A percentile compares a stretch with the other conserved stretches of the same genome.
phyloP scores from a whole-genome alignment of 2,113 vertebrate genomes.

The Clarias magur region DNA sequence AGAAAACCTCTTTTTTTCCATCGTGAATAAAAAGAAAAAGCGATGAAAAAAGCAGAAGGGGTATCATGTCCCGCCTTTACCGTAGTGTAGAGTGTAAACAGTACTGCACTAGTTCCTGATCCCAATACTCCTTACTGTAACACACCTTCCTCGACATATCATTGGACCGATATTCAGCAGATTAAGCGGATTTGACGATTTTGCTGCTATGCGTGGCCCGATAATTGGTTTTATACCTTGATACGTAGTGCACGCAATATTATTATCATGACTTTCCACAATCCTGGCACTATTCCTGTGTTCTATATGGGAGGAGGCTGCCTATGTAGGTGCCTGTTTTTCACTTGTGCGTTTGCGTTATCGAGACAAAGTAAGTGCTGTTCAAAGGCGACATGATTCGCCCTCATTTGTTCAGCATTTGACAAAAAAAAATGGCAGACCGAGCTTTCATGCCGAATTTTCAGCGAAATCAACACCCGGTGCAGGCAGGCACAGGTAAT shows the following conservation, averaged over 20 bases:
- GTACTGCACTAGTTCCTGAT: neutral
- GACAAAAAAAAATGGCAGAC: slow-evolving; percentile 14
- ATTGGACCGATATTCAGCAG: neutral
- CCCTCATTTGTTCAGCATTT: neutral
- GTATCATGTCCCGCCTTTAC: neutral
- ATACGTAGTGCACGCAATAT: neutral
- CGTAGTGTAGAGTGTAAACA: neutral
- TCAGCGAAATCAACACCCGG: neutral
- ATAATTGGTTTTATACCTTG: neutral
- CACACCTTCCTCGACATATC: neutral
- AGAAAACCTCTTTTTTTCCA: neutral
- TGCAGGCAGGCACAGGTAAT: slow-evolving; percentile 2
- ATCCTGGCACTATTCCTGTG: neutral
- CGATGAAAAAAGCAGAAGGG: neutral
- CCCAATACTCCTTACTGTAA: neutral
- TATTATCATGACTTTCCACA: neutral
- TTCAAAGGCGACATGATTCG: neutral
- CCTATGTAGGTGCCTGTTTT: neutral
- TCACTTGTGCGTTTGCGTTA: neutral
- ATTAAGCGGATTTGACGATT: neutral
- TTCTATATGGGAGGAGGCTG: slow-evolving; percentile 19
- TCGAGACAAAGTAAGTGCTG: neutral
- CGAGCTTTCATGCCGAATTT: neutral
- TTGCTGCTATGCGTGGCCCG: neutral
- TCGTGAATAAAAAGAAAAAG: neutral